Conservation (phyloP, 2,888 invertebrate genomes). For the Microctonus aethiopoides region DNA sequence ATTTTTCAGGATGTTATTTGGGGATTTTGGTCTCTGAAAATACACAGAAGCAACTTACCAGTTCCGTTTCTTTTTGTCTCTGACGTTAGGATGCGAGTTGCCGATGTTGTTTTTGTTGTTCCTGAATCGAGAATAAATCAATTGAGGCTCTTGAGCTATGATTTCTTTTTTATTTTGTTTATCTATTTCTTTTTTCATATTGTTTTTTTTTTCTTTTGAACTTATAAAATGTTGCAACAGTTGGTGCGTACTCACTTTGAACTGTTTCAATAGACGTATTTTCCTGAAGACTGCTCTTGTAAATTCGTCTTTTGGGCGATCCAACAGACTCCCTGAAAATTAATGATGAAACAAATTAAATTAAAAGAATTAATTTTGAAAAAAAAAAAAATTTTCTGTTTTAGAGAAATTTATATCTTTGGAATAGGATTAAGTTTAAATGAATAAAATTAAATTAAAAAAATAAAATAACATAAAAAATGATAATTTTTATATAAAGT, state of each 20-base stretch:
- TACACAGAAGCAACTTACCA: conserved; percentile 50
- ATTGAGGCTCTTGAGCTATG: not conserved
- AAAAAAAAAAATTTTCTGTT: not conserved
- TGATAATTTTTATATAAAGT: conserved; percentile 43
- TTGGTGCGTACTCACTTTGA: conserved; percentile 59
- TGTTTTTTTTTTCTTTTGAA: not conserved
- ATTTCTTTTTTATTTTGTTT: conserved; percentile 5
- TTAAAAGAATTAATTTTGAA: not conserved
- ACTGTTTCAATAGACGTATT: conserved; percentile 68
- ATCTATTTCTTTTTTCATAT: not conserved
- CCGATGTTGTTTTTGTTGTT: conserved; percentile 59
- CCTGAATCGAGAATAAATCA: conserved; percentile 45
- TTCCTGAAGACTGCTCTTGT: conserved; percentile 67
- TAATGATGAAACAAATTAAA: conserved; percentile 46
- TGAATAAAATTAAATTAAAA: not conserved
- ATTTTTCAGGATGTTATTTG: not conserved
- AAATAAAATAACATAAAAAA: conserved; percentile 22
- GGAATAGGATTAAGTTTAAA: not conserved
- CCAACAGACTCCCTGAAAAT: conserved; percentile 74
- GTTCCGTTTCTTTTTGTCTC: conserved; percentile 55
- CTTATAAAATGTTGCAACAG: not conserved
- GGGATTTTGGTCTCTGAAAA: not conserved
- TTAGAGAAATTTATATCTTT: not conserved
- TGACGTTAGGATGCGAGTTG: conserved; percentile 52
- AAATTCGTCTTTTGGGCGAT: conserved; percentile 71